Evolutionary conservation across 2,888 invertebrate genomes (phyloP).

Genomic region (Stenichneumon culpator): DNA sequence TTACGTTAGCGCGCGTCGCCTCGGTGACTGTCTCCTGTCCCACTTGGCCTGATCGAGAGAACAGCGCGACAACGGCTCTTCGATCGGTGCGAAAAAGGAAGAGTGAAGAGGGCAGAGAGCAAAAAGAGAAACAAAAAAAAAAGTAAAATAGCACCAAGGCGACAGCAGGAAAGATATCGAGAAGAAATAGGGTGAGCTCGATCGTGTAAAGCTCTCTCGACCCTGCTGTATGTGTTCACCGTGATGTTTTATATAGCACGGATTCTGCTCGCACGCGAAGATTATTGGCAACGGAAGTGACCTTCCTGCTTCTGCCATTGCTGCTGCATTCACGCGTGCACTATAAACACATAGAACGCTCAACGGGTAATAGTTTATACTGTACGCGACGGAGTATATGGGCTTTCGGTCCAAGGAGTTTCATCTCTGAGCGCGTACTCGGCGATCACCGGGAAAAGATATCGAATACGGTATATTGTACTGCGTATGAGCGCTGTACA

Average conservation of each 20-base stretch:
- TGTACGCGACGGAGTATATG: slow-evolving; percentile 4
- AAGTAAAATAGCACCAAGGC: slow-evolving; percentile 6
- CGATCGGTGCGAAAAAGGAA: slow-evolving; percentile 49
- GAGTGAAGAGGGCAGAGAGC: slow-evolving; percentile 36
- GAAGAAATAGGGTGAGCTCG: slow-evolving; percentile 60
- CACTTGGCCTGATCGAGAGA: slow-evolving; percentile 31
- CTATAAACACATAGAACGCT: slow-evolving; percentile 42
- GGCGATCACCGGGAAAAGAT: slow-evolving; percentile 58
- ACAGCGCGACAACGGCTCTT: neutral
- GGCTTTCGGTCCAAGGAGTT: slow-evolving; percentile 25
- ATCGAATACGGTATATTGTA: slow-evolving; percentile 40
- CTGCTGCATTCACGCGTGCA: slow-evolving; percentile 38
- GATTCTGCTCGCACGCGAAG: slow-evolving; percentile 41
- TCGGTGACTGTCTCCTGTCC: slow-evolving; percentile 33
- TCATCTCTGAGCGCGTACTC: slow-evolving; percentile 41
- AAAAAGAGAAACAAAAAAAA: neutral
- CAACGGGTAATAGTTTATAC: slow-evolving; percentile 52
- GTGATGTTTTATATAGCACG: neutral
- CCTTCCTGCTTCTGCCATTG: slow-evolving; percentile 52
- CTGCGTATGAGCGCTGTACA: slow-evolving; percentile 4
- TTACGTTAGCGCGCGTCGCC: slow-evolving; percentile 29
- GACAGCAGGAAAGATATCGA: slow-evolving; percentile 64
- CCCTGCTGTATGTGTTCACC: neutral
- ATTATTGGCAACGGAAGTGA: slow-evolving; percentile 68
- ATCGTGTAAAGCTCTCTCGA: slow-evolving; percentile 64